Base-by-base conservation (phyloP, 2,797 vertebrate genomes). In the Chelonia mydas region DNA sequence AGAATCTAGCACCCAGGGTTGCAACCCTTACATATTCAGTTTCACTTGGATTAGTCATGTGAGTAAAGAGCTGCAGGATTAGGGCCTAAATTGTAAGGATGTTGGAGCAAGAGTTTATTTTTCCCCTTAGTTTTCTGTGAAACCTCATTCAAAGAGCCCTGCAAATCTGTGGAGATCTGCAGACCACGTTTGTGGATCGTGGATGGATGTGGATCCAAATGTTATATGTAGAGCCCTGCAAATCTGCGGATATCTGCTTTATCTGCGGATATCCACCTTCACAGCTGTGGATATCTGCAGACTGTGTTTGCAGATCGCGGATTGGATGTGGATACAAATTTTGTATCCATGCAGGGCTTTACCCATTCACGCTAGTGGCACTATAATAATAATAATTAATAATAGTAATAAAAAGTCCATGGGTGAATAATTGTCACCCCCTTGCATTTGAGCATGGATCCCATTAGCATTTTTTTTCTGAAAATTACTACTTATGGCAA, bases 1-100 rank as follows among this genome's bases (percentile, higher is more conserved):
- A 15, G 16, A n/a, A 0, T 88, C 89, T 2, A 0, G n/a, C 84
- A 78, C 54, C 41, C 27, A 1, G 1, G 0, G 47, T 65, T 28
- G 25, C 0, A 3, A 41, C 61, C 16, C 79, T 55, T 21, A 5
- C 37, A 68, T 3, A 0, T 5, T 11, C 27, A 47, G 31, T 28
- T 13, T 80, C 0, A 0, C 1, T 15, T 51, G 15, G 83, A 19
- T 68, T n/a, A 81, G 2, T 21, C 68, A 3, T 50, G 49, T 50
- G 49, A 50, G 49, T 50, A 50, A 50, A 50, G 49, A 50, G 49
- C 49, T 50, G 49, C 15, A 45, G 45, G 4, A 21, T 83, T 65
- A 53, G 81, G 5, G 12, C 81, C 50, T 57, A 57, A 85, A 81
- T 8, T 7, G 54, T 59, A 27, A 16, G 31, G 76, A 65, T 17